Evolutionary conservation across 2,888 invertebrate genomes (phyloP), one percentile per base, ranked within the genome.

Genomic region (Sipha maydis): DNA sequence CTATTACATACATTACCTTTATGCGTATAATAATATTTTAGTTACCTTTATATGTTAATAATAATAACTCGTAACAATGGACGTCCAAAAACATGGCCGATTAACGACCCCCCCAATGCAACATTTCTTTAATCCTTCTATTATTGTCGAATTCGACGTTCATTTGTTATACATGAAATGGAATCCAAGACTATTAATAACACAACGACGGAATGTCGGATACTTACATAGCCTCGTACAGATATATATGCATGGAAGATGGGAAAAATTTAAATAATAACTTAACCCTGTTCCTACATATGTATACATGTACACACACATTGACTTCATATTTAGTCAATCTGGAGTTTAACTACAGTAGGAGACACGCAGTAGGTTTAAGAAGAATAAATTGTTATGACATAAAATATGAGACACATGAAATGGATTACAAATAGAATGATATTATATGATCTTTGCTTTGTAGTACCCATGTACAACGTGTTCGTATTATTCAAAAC

Each of bases 161-260:
- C 56, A 56, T 84, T 38, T 38, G 21, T 38, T 83, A 56, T 83
- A 56, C 38, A 75, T 11, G 83, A 83, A 83, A 83, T 19, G 83
- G 34, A 75, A 56, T 38, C 83, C 75, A 38, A 61, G n/a, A 75
- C 84, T 75, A 84, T 84, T 76, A 76, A 84, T 84, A 84, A 76
- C 11, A 38, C 28, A 21, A 25, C 54, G 41, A 61, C 17, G 34
- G 73, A 54, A 56, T 56, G 83, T 25, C 41, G 9, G n/a, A 28
- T 38, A 34, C 11, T 14, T 48, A 48, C 48, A 14, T 48, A 48
- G 25, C 19, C 21, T 5, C 28, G 21, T n/a, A 41, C 25, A 41
- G 41, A 8, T 11, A 41, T 41, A 41, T 41, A 4, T 11, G 21
- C 28, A 76, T 76, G 48, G 19, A 61, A 67, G 77, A 69, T 31